Base-by-base conservation (phyloP, 1,140 invertebrate genomes). In the Augochlora pura region DNA sequence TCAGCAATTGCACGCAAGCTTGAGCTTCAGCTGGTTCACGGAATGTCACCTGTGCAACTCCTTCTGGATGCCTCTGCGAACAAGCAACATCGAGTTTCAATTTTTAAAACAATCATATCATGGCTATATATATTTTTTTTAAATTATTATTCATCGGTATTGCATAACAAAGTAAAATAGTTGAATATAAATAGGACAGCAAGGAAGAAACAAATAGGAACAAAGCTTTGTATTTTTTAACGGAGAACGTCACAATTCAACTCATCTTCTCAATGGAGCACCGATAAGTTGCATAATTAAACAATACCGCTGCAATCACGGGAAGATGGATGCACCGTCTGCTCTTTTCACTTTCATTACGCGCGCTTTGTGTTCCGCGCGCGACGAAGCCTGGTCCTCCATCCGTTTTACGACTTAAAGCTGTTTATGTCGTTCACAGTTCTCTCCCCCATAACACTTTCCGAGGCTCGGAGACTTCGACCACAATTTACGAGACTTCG, bases 41-140 rank as follows among this genome's bases (percentile, higher is more conserved):
- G 95, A 99, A 99, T 39, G 95, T 96, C 0, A 99, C 95, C 85
- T 99, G 96, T 3, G 97, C 97, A 4, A 99, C 96, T 39, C 99
- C 99, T 88, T 99, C 98, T 1, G 97, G 97, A 94, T 99, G 97
- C 75, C 97, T 94, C 97, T 97, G 90, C 18, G 38, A 85, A 10
- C 23, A 71, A 38, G 10, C 0, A 60, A 25, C 10, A 21, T 68
- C 32, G 0, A 39, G 10, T 25, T 32, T 12, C 14, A 12, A 52
- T 23, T 12, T 27, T 14, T 2, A 0, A n/a, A 38, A 1, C n/a
- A 9, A n/a, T 38, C 63, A 18, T n/a, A n/a, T n/a, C n/a, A n/a
- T n/a, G n/a, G n/a, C n/a, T n/a, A n/a, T n/a, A n/a, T n/a, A n/a
- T 32, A 32, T 32, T 32, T 32, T 1, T 32, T 32, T 32, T 4